Percentiles rank a stretch among this genome's conserved stretches.
phyloP scores from a whole-genome alignment of 2,888 invertebrate genomes.

The Drosophila colorata region DNA sequence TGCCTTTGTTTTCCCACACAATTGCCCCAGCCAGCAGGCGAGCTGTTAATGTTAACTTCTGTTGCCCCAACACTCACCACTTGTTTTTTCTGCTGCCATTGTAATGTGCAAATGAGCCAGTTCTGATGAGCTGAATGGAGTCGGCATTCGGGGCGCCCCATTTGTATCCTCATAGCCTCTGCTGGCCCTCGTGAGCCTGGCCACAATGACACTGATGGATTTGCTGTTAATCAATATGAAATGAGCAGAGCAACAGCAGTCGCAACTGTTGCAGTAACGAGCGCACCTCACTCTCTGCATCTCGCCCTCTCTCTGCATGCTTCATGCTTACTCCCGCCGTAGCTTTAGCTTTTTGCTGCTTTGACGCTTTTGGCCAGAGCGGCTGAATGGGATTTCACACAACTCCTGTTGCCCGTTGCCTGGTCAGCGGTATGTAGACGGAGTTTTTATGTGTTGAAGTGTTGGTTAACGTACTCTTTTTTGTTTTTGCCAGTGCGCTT shows the following conservation, averaged over 20 bases:
- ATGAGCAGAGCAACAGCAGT: conserved; percentile 49
- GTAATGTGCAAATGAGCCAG: conserved; percentile 62
- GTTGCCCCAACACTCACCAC: background rate
- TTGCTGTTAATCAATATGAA: conserved; percentile 79
- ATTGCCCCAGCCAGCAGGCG: conserved; percentile 7
- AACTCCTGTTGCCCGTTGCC: conserved; percentile 7
- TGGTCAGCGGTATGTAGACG: conserved; percentile 10
- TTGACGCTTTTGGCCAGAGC: conserved; percentile 41
- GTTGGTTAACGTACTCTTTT: conserved; percentile 42
- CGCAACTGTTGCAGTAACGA: conserved; percentile 24
- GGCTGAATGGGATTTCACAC: conserved; percentile 12
- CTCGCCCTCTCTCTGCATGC: background rate
- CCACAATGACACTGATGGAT: conserved; percentile 79
- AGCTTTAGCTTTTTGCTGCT: conserved; percentile 40
- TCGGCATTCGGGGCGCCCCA: conserved; percentile 8
- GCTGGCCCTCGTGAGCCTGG: conserved; percentile 12
- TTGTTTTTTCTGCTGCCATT: conserved; percentile 16
- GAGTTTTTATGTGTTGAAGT: conserved; percentile 17
- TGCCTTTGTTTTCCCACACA: conserved; percentile 48
- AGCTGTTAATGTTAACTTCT: conserved; percentile 41
- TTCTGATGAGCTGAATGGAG: conserved; percentile 55
- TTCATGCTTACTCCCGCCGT: background rate
- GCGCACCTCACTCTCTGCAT: background rate
- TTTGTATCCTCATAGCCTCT: background rate
- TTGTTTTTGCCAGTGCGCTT: conserved; percentile 35